Conservation (phyloP, 2,888 invertebrate species). For the Dicyrtomina minuta region DNA sequence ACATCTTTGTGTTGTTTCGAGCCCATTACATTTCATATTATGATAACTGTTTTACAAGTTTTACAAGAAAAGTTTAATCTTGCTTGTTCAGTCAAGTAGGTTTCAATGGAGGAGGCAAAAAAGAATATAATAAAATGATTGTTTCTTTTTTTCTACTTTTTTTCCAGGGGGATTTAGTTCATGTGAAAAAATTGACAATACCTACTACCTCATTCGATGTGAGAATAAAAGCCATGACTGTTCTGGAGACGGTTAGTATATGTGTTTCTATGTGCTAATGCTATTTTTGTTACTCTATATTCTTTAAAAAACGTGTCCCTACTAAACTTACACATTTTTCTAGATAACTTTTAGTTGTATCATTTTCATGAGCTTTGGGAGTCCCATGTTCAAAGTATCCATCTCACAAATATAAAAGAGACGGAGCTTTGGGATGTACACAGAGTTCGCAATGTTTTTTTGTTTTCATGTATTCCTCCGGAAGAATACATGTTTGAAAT, state of each 20-base stretch:
- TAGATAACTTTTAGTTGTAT: no score
- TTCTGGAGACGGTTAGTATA: conserved; percentile 65
- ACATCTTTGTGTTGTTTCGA: not conserved
- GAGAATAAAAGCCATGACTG: conserved; percentile 76
- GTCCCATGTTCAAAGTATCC: no score
- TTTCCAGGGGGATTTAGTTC: conserved; percentile 82
- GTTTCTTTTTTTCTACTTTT: not conserved
- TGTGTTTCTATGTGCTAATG: not conserved
- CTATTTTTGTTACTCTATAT: no score
- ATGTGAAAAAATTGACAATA: conserved; percentile 74
- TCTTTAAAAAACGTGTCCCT: no score
- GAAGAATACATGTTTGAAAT: no score
- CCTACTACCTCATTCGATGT: conserved; percentile 67
- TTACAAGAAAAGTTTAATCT: not conserved
- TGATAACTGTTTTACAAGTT: not conserved
- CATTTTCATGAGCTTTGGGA: no score
- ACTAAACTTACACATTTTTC: no score
- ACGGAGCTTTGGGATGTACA: no score
- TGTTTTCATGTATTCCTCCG: no score
- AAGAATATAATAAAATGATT: not conserved
- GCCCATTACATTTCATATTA: conserved; percentile 3
- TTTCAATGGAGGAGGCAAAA: not conserved
- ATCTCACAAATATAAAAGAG: no score
- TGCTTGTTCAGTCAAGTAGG: no score
- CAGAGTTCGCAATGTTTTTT: no score